Evolutionary conservation across 2,888 invertebrate species (phyloP), one percentile per base, ranked within the genome.

Genomic region (Lithophane leautieri): DNA sequence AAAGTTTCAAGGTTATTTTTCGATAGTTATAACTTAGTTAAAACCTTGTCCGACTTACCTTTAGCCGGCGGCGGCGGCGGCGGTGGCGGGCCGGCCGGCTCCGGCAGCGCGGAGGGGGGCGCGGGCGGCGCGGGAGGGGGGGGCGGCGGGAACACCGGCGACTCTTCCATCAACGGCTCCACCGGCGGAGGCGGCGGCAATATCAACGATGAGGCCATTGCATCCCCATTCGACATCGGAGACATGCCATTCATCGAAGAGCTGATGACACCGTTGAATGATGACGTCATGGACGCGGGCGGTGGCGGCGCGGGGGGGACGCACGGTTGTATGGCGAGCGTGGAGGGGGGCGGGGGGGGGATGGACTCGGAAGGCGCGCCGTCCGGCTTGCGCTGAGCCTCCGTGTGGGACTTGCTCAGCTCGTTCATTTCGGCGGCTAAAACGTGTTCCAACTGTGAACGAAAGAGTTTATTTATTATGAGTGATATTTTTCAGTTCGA

Each of bases 1-100:
- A 50, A 50, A 7, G 25, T 25, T 9, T 14, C 25, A 68, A 47
- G 8, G n/a, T 52, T 34, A 34, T 34, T 34, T 34, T 34, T 34
- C 2, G 34, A 34, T 34, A 34, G 34, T 34, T 34, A 34, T 34
- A 40, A 6, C 4, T 19, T 25, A 8, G 19, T 34, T 1, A 25
- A 42, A 54, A 19, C 4, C 22, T 34, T 52, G 8, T 47, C 6
- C 42, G 16, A 0, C n/a, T 70, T 85, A 95, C 95, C 95, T 94
- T 94, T 94, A 25, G 79, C 47, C 28, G 86, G 79, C 34, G 97
- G 97, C 7, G 97, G 97, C 1, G 98, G 98, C 22, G 97, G 98
- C 11, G 98, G 98, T 3, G 98, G 98, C 0, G 98, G 98, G 76
- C 97, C 98, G 1, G 97, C 98, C 0, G 98, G 98, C 89, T 98